Percentiles rank a stretch among this genome's conserved stretches.
These are phyloP conservation scores for Corvus moneduloides DNA, from an alignment of 2,113 vertebrate species.

Conservation along the genomic window DNA sequence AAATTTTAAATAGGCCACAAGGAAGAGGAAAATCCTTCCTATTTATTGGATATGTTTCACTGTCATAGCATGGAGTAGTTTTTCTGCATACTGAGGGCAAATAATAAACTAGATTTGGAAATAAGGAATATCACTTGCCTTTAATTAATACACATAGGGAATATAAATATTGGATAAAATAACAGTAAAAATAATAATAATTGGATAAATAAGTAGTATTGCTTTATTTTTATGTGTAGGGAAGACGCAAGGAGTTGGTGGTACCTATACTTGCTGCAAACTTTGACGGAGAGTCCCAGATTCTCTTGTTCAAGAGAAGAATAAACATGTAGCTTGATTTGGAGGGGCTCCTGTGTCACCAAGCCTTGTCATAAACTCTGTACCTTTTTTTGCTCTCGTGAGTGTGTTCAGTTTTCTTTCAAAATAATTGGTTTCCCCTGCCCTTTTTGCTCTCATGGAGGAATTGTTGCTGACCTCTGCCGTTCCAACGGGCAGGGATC, in stretches of 20 bases:
- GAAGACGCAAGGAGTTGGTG: neutral
- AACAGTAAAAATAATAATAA: neutral
- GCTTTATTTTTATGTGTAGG: neutral
- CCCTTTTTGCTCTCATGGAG: neutral
- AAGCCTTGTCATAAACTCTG: neutral
- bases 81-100: neutral
- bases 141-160: neutral
- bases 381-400: neutral
- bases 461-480: neutral
- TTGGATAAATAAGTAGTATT: neutral
- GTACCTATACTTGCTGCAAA: neutral
- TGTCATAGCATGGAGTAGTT: neutral
- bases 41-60: neutral
- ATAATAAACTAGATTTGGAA: neutral
- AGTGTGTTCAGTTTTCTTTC: neutral
- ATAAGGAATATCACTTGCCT: neutral
- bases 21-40: neutral
- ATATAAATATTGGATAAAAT: neutral
- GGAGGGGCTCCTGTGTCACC: neutral
- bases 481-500: rapidly evolving
- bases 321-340: neutral
- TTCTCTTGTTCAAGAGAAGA: neutral
- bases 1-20: neutral
- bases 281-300: neutral
- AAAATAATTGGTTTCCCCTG: neutral